A percentile compares a stretch with the other conserved stretches of the same genome.
These are phyloP conservation scores for Neelides sp. DNA, from an alignment of 1,140 invertebrate genomes.

Conservation along the genomic window DNA sequence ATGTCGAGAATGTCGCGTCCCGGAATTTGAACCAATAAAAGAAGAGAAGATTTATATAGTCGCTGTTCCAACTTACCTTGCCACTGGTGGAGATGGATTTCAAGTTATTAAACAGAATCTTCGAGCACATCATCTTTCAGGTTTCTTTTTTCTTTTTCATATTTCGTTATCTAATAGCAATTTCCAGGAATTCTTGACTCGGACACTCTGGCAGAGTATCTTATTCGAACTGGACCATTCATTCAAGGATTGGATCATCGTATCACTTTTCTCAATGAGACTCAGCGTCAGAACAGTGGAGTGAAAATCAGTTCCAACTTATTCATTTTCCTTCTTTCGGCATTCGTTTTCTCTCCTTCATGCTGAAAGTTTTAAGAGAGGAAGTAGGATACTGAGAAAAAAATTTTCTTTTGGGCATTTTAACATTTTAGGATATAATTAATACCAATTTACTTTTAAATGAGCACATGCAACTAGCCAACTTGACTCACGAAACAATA, in stretches of 20 bases:
- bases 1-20: constrained; percentile 51
- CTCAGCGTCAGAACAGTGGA: too few relatives aligned
- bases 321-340: too few relatives aligned
- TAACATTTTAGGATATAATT: too few relatives aligned
- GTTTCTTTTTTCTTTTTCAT: constrained; percentile 14
- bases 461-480: too few relatives aligned
- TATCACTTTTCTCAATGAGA: too few relatives aligned
- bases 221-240: constrained; percentile 32
- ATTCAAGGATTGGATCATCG: constrained; percentile 34
- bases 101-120: constrained; percentile 34
- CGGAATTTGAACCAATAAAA: constrained; percentile 42
- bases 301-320: too few relatives aligned
- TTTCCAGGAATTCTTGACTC: constrained; percentile 35
- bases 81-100: constrained; percentile 41
- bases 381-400: too few relatives aligned
- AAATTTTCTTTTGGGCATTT: too few relatives aligned
- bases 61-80: constrained; percentile 36
- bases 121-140: constrained; percentile 30
- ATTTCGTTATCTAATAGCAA: neutral
- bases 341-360: too few relatives aligned
- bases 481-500: too few relatives aligned
- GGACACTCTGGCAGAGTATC: constrained; percentile 35
- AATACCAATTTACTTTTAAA: too few relatives aligned
- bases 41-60: constrained; percentile 27
- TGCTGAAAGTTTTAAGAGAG: too few relatives aligned